A percentile compares a stretch with the other conserved stretches of the same genome.
These are phyloP conservation scores for Holocentrus rufus DNA, from an alignment of 2,797 vertebrate species.

Conservation along the genomic window DNA sequence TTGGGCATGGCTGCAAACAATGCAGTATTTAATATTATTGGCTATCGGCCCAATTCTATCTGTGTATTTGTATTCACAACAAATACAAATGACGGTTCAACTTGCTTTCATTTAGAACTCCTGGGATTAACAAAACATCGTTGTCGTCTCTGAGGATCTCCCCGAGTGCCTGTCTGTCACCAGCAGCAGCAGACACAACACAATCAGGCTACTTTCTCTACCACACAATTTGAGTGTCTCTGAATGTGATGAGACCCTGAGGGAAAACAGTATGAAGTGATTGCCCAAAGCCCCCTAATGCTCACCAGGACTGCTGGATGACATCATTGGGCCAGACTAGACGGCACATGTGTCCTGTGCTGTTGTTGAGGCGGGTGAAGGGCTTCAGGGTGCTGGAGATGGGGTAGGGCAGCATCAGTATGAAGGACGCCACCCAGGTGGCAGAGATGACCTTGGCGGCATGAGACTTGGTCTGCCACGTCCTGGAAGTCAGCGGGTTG, in stretches of 20 bases:
- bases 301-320: constrained; percentile 95
- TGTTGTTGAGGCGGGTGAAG: constrained; percentile 91
- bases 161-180: constrained; percentile 3
- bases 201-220: constrained; percentile 21
- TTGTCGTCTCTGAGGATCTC: background rate
- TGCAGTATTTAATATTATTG: too few relatives aligned
- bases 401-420: constrained; percentile 95
- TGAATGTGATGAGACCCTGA: background rate
- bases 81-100: background rate
- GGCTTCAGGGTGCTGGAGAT: constrained; percentile 92
- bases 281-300: background rate
- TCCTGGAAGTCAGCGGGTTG: constrained; percentile 93
- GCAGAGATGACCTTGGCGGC: constrained; percentile 92
- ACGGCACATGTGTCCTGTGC: constrained; percentile 94
- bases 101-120: background rate
- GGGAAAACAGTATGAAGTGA: background rate
- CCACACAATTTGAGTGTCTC: too few relatives aligned
- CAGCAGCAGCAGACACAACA: constrained; percentile 14
- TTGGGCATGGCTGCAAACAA: too few relatives aligned
- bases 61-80: too few relatives aligned
- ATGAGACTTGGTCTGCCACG: constrained; percentile 98
- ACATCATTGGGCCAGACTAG: constrained; percentile 87
- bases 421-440: constrained; percentile 92
- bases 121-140: background rate
- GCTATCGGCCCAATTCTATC: too few relatives aligned